A percentile compares a stretch with the other conserved stretches of the same genome.
Conservation (phyloP, 2,797 vertebrate genomes). For the Lepidocolaptes lacrymiger region DNA sequence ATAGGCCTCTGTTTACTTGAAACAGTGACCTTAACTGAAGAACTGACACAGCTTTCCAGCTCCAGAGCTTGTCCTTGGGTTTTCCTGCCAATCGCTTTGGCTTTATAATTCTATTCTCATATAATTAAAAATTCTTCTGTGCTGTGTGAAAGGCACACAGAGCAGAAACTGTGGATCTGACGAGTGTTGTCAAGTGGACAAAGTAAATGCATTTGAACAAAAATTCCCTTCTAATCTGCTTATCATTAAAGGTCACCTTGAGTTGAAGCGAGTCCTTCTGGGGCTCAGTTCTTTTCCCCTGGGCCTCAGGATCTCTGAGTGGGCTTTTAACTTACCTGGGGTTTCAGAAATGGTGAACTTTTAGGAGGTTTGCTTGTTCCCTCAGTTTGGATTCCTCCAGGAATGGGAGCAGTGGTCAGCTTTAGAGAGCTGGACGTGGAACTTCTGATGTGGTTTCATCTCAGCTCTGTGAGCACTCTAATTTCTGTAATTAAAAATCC, state of each 20-base stretch:
- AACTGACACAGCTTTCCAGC: not conserved
- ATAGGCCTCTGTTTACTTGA: slow-evolving; percentile 26
- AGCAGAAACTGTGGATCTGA: not conserved
- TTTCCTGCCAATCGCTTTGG: slow-evolving; percentile 21
- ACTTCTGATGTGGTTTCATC: not conserved
- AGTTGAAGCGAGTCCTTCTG: not conserved
- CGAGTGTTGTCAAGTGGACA: not conserved
- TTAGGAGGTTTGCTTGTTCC: not conserved
- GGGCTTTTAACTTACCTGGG: not conserved
- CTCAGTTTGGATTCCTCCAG: not conserved
- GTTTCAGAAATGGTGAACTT: not conserved
- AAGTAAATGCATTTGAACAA: not conserved
- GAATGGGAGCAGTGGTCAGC: not conserved
- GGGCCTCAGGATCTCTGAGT: not conserved
- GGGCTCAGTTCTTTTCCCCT: not conserved
- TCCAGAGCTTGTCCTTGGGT: slow-evolving; percentile 13
- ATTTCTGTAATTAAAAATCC: not conserved
- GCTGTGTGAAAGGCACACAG: not conserved
- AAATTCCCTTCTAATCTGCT: not conserved
- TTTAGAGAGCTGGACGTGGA: not conserved
- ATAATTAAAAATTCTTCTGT: not conserved
- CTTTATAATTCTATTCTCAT: not conserved
- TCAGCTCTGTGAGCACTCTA: not conserved
- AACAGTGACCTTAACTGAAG: slow-evolving; percentile 31
- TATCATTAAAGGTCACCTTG: slow-evolving; percentile 3